Conservation (phyloP, 2,888 invertebrate species). For the Napeogenes inachia region DNA sequence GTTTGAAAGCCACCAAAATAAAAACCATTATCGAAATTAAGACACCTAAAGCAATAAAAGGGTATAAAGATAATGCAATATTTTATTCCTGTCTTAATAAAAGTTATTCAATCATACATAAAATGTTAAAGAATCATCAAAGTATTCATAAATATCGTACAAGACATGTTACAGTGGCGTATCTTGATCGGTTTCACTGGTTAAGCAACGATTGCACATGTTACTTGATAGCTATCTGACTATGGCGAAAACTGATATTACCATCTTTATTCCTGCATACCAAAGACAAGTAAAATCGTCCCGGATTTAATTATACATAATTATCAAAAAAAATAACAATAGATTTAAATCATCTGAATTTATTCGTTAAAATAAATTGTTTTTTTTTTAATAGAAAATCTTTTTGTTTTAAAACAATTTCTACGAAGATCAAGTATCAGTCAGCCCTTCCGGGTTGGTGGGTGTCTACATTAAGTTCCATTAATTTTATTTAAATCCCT, state of each 20-base stretch:
- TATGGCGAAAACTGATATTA: constrained; percentile 3
- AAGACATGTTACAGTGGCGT: constrained; percentile 1
- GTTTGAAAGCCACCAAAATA: no score
- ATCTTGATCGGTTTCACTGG: constrained; percentile 6
- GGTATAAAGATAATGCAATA: background rate
- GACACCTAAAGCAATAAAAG: background rate
- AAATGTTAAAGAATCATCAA: background rate
- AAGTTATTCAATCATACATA: background rate
- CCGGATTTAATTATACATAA: background rate
- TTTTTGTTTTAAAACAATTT: constrained; percentile 1
- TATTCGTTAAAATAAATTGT: background rate
- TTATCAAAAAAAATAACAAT: background rate
- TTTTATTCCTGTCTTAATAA: background rate
- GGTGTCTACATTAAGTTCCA: constrained; percentile 53
- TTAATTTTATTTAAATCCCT: constrained; percentile 58
- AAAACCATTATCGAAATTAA: no score
- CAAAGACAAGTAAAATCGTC: background rate
- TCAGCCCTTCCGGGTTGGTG: constrained; percentile 45
- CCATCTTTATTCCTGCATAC: constrained; percentile 2
- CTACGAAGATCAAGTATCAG: constrained; percentile 35
- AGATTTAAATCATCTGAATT: background rate
- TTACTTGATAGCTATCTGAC: constrained; percentile 3
- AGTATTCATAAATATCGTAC: background rate
- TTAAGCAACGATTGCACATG: constrained; percentile 7
- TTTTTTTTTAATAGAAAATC: background rate